A percentile compares a stretch with the other conserved stretches of the same genome.
phyloP scores from a whole-genome alignment of 2,113 vertebrate species.

The Centropristis striata region DNA sequence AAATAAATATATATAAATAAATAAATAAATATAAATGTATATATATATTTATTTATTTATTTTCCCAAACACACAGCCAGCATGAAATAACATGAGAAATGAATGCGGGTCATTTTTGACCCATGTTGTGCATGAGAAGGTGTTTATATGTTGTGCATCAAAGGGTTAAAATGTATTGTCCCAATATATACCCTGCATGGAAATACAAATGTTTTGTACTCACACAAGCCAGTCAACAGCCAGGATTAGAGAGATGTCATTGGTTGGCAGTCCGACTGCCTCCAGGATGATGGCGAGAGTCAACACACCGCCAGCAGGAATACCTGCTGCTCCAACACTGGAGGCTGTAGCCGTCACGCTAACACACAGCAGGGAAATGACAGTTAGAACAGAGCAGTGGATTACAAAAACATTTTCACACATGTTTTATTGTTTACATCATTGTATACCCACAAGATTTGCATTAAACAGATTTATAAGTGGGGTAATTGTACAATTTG shows the following conservation, averaged over 20 bases:
- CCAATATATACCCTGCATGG: no score
- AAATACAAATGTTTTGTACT: constrained; percentile 72
- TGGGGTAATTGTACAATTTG: not conserved
- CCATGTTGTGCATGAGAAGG: no score
- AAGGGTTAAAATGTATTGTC: no score
- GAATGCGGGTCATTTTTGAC: no score
- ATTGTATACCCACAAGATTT: not conserved
- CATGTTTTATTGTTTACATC: not conserved
- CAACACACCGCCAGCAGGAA: constrained; percentile 91
- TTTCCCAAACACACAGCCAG: no score
- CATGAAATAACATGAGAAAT: no score
- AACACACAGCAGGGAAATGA: not conserved
- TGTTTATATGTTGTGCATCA: no score
- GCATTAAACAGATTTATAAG: not conserved
- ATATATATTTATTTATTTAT: no score
- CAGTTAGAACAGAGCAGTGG: not conserved
- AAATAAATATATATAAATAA: no score
- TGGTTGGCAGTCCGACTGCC: constrained; percentile 88
- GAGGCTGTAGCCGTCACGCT: constrained; percentile 93
- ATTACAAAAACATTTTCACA: no score
- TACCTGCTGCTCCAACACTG: constrained; percentile 93
- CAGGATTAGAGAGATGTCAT: constrained; percentile 91
- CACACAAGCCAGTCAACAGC: constrained; percentile 96
- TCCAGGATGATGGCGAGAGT: constrained; percentile 94
- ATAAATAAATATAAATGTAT: no score